phyloP scores from a whole-genome alignment of 2,113 vertebrate species.

The Fukomys damarensis region DNA sequence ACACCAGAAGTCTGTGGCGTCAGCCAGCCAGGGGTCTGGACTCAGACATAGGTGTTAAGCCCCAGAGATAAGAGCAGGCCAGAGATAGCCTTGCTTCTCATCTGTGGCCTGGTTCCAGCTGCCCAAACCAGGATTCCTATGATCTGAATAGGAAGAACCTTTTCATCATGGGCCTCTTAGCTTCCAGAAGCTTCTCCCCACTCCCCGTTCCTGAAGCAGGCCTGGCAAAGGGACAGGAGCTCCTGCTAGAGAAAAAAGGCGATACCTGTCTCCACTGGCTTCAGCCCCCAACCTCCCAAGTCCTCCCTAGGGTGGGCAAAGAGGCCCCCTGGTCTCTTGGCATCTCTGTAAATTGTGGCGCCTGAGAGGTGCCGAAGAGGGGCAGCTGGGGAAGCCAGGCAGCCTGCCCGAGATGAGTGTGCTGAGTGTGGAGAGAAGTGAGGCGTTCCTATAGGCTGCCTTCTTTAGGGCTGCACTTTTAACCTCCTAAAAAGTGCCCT shows the following conservation, averaged over 20 bases:
- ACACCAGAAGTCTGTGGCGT: background rate
- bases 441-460: conserved; percentile 68
- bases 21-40: background rate
- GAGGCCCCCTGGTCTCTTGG: background rate
- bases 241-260: background rate
- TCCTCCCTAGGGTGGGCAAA: background rate
- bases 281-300: background rate
- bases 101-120: conserved; percentile 70
- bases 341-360: background rate
- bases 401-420: background rate
- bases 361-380: background rate
- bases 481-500: conserved; percentile 82
- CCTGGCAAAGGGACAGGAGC: background rate
- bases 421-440: conserved; percentile 49
- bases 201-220: background rate
- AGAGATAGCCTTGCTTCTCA: background rate
- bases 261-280: background rate
- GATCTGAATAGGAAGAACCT: background rate
- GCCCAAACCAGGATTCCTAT: conserved; percentile 67
- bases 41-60: conserved; percentile 36
- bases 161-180: conserved; percentile 1
- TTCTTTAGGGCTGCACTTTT: conserved; percentile 83
- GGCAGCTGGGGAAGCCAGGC: background rate
- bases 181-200: background rate
- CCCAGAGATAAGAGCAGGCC: background rate